These are phyloP conservation scores for Epinephelus lanceolatus DNA, from an alignment of 2,113 vertebrate species.

Conservation along the genomic window DNA sequence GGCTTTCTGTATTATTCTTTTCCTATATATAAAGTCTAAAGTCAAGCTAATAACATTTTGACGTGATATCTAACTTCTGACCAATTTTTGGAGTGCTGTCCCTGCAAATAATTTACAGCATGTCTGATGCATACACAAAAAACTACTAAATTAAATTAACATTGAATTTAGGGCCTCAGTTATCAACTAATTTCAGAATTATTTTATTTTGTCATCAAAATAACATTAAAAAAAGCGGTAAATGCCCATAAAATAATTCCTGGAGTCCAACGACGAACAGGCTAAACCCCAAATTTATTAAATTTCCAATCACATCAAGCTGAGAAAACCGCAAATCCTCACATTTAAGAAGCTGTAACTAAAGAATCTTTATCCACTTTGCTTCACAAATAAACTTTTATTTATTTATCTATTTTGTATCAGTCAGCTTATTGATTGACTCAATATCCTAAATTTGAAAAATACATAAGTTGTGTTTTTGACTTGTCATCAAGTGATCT, in stretches of 20 bases:
- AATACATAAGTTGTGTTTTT: neutral
- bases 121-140: neutral
- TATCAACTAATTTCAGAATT: neutral
- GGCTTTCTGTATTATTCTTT: too few species aligned
- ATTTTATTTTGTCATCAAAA: neutral
- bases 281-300: neutral
- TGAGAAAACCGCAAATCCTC: neutral
- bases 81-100: too few species aligned
- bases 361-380: neutral
- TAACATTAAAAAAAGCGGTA: neutral
- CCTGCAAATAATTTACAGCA: too few species aligned
- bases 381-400: neutral
- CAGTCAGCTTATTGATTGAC: neutral
- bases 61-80: neutral
- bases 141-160: neutral
- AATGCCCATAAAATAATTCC: neutral
- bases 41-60: neutral
- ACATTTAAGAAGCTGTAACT: neutral
- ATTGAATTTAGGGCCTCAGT: neutral
- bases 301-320: neutral
- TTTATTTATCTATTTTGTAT: neutral
- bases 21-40: neutral
- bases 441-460: neutral
- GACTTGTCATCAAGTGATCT: neutral
- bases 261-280: neutral